phyloP scores from a whole-genome alignment of 1,140 invertebrate genomes.

The Zaprionus gabonicus region DNA sequence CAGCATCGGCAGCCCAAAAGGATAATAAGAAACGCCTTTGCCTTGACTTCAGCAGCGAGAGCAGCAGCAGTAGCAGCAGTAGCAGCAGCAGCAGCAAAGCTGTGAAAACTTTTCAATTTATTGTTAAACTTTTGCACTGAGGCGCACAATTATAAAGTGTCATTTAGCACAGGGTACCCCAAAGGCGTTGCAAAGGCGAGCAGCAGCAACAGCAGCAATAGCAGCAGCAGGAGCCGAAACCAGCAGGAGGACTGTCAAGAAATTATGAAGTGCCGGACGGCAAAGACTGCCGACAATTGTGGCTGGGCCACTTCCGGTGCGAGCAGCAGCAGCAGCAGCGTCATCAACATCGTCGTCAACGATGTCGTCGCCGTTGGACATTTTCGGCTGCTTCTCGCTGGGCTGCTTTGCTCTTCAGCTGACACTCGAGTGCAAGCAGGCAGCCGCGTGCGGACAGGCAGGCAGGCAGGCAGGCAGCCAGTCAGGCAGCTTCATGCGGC shows the following conservation, averaged over 20 bases:
- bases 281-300: slow-evolving; percentile 70
- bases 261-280: slow-evolving; percentile 79
- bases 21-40: slow-evolving; percentile 77
- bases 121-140: slow-evolving; percentile 83
- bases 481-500: slow-evolving; percentile 76
- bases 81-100: slow-evolving; percentile 48
- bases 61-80: slow-evolving; percentile 26
- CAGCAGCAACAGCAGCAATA: background rate
- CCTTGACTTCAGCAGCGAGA: slow-evolving; percentile 61
- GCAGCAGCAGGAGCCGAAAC: slow-evolving; percentile 14
- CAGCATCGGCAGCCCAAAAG: slow-evolving; percentile 60
- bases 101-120: slow-evolving; percentile 82
- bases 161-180: slow-evolving; percentile 68
- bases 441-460: slow-evolving; percentile 58
- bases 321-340: slow-evolving; percentile 25
- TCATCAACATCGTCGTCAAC: slow-evolving; percentile 60
- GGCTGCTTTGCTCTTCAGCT: slow-evolving; percentile 2
- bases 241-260: slow-evolving; percentile 61
- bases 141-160: slow-evolving; percentile 83
- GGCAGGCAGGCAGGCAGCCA: slow-evolving; percentile 67
- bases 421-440: background rate
- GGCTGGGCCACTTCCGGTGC: slow-evolving; percentile 79
- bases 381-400: slow-evolving; percentile 50
- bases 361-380: slow-evolving; percentile 61
- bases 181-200: slow-evolving; percentile 40